phyloP scores from a whole-genome alignment of 2,797 vertebrate genomes.

The Scleropages formosus region DNA sequence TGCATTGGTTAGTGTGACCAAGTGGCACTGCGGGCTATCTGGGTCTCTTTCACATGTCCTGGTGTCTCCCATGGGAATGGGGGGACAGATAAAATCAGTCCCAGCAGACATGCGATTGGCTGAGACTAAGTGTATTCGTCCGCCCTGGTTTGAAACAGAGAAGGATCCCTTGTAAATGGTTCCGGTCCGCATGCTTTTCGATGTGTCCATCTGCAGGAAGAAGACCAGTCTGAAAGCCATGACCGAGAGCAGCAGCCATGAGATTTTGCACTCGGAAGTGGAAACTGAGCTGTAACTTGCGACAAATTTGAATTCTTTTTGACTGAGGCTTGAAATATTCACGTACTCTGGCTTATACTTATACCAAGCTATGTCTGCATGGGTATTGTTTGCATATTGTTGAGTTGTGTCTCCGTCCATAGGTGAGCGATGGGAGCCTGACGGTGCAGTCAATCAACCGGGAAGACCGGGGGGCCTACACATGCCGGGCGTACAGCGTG shows the following conservation, averaged over 20 bases:
- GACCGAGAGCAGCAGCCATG: too few relatives aligned
- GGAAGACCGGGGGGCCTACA: conserved; percentile 91
- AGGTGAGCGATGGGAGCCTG: conserved; percentile 93
- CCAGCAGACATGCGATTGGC: not conserved
- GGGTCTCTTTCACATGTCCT: not conserved
- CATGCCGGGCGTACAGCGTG: conserved; percentile 90
- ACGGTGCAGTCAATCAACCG: conserved; percentile 84
- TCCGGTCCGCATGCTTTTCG: not conserved
- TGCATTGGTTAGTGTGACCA: not conserved
- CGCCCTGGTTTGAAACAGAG: not conserved
- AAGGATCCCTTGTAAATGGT: not conserved
- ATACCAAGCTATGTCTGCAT: not conserved
- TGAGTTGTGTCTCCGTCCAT: conserved; percentile 20
- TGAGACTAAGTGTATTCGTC: not conserved
- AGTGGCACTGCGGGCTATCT: not conserved
- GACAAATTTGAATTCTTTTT: not conserved
- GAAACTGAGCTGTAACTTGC: not conserved
- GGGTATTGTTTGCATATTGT: not conserved
- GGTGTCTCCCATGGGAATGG: not conserved
- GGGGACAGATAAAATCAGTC: not conserved
- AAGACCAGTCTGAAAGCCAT: not conserved
- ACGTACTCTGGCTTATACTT: not conserved
- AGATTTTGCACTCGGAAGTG: not conserved
- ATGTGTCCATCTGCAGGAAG: not conserved
- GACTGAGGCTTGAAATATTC: not conserved